Conservation (phyloP, 2,113 vertebrate genomes). For the Rousettus leschenaultii region DNA sequence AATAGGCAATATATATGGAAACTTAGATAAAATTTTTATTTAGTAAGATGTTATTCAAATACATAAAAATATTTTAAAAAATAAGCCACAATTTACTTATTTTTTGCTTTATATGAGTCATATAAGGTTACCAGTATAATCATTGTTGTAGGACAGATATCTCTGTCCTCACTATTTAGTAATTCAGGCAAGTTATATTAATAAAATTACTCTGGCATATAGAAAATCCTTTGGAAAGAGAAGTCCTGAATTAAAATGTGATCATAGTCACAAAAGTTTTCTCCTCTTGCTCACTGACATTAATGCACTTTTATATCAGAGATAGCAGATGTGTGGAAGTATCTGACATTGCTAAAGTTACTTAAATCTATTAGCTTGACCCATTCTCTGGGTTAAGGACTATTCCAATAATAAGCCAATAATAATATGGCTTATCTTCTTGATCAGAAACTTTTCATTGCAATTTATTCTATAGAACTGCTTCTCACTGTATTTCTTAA, state of each 20-base stretch:
- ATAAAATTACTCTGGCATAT: not conserved
- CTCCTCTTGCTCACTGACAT: not conserved
- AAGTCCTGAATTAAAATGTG: constrained; percentile 46
- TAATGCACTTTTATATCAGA: constrained; percentile 18
- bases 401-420: not conserved
- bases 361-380: constrained; percentile 11
- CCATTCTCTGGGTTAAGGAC: not conserved
- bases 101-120: not conserved
- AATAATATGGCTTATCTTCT: not conserved
- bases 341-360: not conserved
- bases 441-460: constrained; percentile 22
- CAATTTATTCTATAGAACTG: not conserved
- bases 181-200: constrained; percentile 19
- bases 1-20: not conserved
- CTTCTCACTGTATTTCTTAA: constrained; percentile 17
- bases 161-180: not conserved
- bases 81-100: not conserved
- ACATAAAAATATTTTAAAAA: not conserved
- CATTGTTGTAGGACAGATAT: not conserved
- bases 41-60: constrained; percentile 19
- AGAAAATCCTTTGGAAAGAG: constrained; percentile 30
- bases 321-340: not conserved
- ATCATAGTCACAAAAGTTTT: not conserved
- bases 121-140: not conserved
- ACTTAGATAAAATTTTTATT: constrained; percentile 13